Percentiles rank a stretch among this genome's conserved stretches.
Evolutionary conservation across 1,140 invertebrate species (phyloP).

Genomic region (Solen grandis): DNA sequence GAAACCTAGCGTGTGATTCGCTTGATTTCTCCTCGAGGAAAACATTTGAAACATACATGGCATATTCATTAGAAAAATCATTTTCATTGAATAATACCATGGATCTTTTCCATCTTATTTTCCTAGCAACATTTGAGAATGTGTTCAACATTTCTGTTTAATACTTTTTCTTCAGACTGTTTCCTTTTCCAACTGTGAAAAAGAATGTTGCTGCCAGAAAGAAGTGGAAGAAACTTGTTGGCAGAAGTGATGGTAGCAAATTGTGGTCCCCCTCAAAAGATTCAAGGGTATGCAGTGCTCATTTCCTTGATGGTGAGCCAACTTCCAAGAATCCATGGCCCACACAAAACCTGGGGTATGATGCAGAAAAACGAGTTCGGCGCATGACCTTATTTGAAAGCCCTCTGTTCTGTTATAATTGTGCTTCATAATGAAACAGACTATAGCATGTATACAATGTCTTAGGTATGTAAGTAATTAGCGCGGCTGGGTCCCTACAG

Average conservation of each 20-base stretch:
- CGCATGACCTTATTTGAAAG: conserved; percentile 23
- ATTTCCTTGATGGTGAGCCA: conserved; percentile 18
- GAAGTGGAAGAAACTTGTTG: conserved; percentile 33
- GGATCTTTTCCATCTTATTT: neutral
- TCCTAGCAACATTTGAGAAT: neutral
- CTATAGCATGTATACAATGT: too few species aligned
- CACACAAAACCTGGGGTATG: conserved; percentile 9
- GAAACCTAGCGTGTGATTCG: too few species aligned
- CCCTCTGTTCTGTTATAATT: too few species aligned
- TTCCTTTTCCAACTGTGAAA: conserved; percentile 21
- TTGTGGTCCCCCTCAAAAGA: conserved; percentile 37
- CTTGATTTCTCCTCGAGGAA: too few species aligned
- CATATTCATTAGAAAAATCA: neutral
- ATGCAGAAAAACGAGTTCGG: conserved; percentile 1
- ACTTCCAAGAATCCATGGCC: neutral
- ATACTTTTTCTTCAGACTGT: conserved; percentile 26
- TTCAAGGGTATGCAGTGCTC: neutral
- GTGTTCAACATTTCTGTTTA: neutral
- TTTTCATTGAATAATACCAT: neutral
- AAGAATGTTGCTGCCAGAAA: neutral
- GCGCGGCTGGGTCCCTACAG: too few species aligned
- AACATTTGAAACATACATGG: neutral
- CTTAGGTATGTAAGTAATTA: too few species aligned
- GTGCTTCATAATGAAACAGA: too few species aligned
- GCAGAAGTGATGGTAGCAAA: conserved; percentile 3